A percentile compares a stretch with the other conserved stretches of the same genome.
Evolutionary conservation across 2,888 invertebrate species (phyloP).

Genomic region (Tridacna gigas): DNA sequence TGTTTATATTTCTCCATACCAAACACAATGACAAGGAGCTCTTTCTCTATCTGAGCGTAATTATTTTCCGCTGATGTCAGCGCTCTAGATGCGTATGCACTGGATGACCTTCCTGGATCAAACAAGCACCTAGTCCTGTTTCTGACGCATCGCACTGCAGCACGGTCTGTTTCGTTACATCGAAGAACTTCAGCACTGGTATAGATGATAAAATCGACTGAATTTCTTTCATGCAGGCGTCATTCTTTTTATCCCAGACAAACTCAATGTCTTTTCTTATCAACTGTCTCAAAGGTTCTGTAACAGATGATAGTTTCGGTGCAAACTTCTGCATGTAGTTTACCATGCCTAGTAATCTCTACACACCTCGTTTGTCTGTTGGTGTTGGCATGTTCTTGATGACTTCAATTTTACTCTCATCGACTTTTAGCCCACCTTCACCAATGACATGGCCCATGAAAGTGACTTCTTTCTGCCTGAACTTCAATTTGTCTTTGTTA

Average conservation of each 20-base stretch:
- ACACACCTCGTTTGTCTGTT: constrained; percentile 15
- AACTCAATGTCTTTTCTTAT: constrained; percentile 31
- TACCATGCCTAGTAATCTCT: constrained; percentile 36
- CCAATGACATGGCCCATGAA: too few species aligned
- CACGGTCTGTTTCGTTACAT: constrained; percentile 2
- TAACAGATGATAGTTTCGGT: constrained; percentile 32
- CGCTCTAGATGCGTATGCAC: constrained; percentile 58
- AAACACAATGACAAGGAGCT: constrained; percentile 60
- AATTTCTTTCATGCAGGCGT: constrained; percentile 25
- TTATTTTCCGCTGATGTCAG: constrained; percentile 56
- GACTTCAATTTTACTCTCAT: constrained; percentile 32
- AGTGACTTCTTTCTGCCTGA: constrained; percentile 24
- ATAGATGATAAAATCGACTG: constrained; percentile 9
- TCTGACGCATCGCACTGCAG: constrained; percentile 33
- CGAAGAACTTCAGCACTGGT: constrained; percentile 44
- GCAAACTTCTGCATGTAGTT: constrained; percentile 37
- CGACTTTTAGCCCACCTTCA: constrained; percentile 26
- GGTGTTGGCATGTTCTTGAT: constrained; percentile 30
- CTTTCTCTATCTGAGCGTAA: constrained; percentile 70
- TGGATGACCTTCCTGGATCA: constrained; percentile 60
- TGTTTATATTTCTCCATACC: too few species aligned
- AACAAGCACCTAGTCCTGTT: constrained; percentile 55
- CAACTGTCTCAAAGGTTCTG: constrained; percentile 40
- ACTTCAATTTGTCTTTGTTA: constrained; percentile 35
- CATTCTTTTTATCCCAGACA: constrained; percentile 36